Base-by-base conservation (phyloP, 2,888 invertebrate species). In the Callyntrura sp. region DNA sequence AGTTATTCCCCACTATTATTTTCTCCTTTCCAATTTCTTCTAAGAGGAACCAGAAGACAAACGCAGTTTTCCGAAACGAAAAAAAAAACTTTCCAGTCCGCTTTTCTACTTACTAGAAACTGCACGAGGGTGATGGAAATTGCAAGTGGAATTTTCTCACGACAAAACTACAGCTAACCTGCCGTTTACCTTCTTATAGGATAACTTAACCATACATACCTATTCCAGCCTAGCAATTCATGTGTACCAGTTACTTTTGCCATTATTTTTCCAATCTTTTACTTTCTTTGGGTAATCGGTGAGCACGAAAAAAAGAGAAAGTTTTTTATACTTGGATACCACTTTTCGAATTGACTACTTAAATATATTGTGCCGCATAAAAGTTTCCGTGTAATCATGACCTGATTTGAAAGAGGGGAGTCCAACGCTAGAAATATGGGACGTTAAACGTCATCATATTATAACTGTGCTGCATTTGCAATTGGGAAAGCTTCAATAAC, bases 361-460 rank as follows among this genome's bases (percentile, higher is more conserved):
- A 82, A 65, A 82, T 82, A 82, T 82, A 82, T 82, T 62, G 43
- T 62, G 14, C 62, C 35, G 17, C 57, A 62, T 43, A 81, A 28
- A 81, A 35, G 70, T 70, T 82, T 48, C 81, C n/a, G 65, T 82
- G 82, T 82, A 82, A 82, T 82, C 82, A 82, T 82, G 82, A 82
- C 82, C 82, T 82, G 82, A 45, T 82, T 82, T 82, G 20, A 78
- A 78, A 51, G 25, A 3, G 20, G 5, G 14, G n/a, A n/a, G n/a
- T n/a, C n/a, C n/a, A n/a, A n/a, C n/a, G n/a, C n/a, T n/a, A n/a
- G n/a, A n/a, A n/a, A n/a, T n/a, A n/a, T n/a, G n/a, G n/a, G n/a
- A n/a, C n/a, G n/a, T n/a, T n/a, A n/a, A n/a, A n/a, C n/a, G n/a
- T n/a, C n/a, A n/a, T n/a, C n/a, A n/a, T n/a, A n/a, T n/a, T n/a